Evolutionary conservation across 2,113 vertebrate species (phyloP).

Genomic region (Martes martes): DNA sequence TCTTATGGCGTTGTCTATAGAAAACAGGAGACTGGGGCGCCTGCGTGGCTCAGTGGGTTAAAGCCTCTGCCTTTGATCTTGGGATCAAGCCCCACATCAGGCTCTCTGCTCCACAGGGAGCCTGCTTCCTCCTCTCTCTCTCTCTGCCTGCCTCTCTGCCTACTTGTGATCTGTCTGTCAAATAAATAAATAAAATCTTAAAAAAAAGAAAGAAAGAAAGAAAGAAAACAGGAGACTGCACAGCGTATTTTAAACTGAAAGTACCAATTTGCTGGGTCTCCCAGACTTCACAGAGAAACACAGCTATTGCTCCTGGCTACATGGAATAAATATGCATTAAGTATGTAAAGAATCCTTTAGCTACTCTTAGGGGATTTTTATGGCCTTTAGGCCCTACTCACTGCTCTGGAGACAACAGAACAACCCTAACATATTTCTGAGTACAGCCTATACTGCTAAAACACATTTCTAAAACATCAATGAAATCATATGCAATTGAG

Average conservation of each 20-base stretch:
- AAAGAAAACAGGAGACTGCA: not conserved
- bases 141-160: too few species aligned
- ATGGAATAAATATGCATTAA: not conserved
- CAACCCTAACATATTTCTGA: not conserved
- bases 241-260: not conserved
- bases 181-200: too few species aligned
- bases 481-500: not conserved
- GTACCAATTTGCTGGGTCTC: not conserved
- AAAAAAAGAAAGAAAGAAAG: too few species aligned
- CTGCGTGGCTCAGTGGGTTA: too few species aligned
- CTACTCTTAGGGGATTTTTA: not conserved
- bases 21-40: not conserved
- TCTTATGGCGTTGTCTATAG: not conserved
- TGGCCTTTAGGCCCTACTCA: not conserved
- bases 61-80: too few species aligned
- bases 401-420: not conserved
- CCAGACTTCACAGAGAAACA: not conserved
- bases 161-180: too few species aligned
- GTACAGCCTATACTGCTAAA: not conserved
- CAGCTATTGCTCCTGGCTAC: not conserved
- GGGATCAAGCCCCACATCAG: too few species aligned
- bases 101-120: too few species aligned
- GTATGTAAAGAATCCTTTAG: not conserved
- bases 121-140: too few species aligned
- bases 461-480: not conserved